phyloP scores from a whole-genome alignment of 2,888 invertebrate species.

The Antheraea assamensis region DNA sequence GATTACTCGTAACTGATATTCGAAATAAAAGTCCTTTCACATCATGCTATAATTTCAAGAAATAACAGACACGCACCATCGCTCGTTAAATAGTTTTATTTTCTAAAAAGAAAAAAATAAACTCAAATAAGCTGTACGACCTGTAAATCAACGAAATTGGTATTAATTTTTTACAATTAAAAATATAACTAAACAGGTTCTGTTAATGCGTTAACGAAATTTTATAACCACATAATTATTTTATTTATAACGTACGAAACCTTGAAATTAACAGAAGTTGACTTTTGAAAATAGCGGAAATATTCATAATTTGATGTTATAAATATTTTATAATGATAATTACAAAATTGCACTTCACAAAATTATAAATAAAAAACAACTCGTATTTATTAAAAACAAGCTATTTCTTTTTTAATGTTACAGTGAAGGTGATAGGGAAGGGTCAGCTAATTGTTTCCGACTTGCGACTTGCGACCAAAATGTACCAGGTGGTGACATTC shows the following conservation, averaged over 20 bases:
- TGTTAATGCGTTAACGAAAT: not conserved
- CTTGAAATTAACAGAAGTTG: slow-evolving; percentile 8
- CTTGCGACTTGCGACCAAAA: no score
- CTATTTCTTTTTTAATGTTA: no score
- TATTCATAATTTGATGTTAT: not conserved
- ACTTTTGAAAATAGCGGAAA: slow-evolving; percentile 12
- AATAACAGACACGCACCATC: no score
- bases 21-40: not conserved
- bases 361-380: not conserved
- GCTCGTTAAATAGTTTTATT: not conserved
- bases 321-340: not conserved
- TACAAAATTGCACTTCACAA: not conserved
- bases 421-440: not conserved
- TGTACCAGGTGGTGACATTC: no score
- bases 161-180: not conserved
- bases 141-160: not conserved
- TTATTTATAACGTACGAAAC: not conserved
- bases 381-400: not conserved
- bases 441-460: not conserved
- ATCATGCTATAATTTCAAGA: not conserved
- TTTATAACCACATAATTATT: not conserved
- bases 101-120: not conserved
- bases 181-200: not conserved
- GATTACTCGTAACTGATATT: not conserved
- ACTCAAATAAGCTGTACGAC: not conserved